Percentiles rank a stretch among this genome's conserved stretches.
These are phyloP conservation scores for Dicerorhinus sumatrensis DNA, from an alignment of 2,113 vertebrate species.

Conservation along the genomic window DNA sequence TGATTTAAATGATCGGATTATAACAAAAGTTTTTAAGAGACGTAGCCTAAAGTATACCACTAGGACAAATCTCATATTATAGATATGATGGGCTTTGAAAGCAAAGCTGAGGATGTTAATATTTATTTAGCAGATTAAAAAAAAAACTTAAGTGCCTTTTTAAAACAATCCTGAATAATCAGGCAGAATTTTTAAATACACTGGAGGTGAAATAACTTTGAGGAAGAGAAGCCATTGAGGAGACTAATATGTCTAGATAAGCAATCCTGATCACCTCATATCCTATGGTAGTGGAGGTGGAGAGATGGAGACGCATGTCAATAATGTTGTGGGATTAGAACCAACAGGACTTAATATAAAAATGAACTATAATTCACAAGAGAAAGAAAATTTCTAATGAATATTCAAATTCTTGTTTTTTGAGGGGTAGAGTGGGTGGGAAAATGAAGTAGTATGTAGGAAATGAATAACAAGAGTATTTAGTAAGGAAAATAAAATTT, in stretches of 20 bases:
- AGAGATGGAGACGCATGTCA: neutral
- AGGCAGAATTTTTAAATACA: neutral
- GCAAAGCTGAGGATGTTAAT: neutral
- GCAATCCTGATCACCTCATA: neutral
- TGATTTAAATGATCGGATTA: neutral
- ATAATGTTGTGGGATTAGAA: neutral
- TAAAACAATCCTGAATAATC: neutral
- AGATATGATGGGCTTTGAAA: neutral
- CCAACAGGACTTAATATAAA: neutral
- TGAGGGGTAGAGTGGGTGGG: accelerated
- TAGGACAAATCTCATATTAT: neutral
- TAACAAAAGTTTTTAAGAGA: neutral
- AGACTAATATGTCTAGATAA: neutral
- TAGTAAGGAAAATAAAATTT: neutral
- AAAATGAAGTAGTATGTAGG: neutral
- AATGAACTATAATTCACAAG: neutral
- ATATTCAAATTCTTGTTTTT: neutral
- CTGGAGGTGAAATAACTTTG: neutral
- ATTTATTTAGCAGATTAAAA: neutral
- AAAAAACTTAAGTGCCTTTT: neutral
- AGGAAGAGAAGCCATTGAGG: neutral
- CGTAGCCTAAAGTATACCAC: neutral
- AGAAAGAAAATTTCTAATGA: neutral
- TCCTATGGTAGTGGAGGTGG: neutral
- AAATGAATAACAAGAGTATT: neutral